Evolutionary conservation across 1,140 invertebrate genomes (phyloP).

Genomic region (Leptonema lineaticorne): DNA sequence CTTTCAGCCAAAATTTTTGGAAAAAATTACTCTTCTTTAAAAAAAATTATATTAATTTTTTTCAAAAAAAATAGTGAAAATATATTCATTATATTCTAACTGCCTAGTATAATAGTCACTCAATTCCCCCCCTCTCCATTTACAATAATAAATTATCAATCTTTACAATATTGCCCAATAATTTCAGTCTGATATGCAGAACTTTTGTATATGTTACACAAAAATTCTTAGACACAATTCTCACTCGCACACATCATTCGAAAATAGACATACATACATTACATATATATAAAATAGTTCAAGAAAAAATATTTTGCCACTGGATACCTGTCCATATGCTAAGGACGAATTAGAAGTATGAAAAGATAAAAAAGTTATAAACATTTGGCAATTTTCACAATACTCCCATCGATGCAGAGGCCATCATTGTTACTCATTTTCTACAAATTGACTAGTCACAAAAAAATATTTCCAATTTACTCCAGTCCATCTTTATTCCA

Average conservation of each 20-base stretch:
- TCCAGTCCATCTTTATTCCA: background rate
- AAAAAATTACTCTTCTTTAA: no score
- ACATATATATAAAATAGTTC: conserved; percentile 8
- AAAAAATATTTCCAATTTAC: background rate
- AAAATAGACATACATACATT: background rate
- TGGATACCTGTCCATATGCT: background rate
- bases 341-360: background rate
- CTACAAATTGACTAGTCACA: background rate
- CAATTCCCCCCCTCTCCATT: no score
- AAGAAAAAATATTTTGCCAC: background rate
- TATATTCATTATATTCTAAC: no score
- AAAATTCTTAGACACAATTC: background rate
- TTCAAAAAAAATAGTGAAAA: no score
- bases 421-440: background rate
- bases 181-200: background rate
- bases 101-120: no score
- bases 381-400: background rate
- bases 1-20: no score
- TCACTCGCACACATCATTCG: conserved; percentile 7
- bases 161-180: background rate
- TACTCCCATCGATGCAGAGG: background rate
- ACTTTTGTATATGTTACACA: background rate
- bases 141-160: no score
- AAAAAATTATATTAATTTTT: no score
- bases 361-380: background rate